Percentiles rank a stretch among this genome's conserved stretches.
Evolutionary conservation across 2,113 vertebrate genomes (phyloP).

Genomic region (Podilymbus podiceps): DNA sequence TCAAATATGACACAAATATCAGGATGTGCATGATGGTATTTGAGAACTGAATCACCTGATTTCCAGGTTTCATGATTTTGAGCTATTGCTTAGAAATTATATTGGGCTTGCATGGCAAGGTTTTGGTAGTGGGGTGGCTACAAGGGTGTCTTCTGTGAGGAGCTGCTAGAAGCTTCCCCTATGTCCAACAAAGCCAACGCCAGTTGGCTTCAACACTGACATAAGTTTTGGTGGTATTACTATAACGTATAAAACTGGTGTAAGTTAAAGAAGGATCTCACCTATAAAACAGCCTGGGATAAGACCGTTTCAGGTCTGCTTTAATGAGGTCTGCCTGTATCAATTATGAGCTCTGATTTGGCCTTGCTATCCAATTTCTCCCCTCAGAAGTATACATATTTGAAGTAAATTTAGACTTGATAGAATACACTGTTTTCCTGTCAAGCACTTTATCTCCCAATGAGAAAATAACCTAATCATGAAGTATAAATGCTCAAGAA

Average conservation of each 20-base stretch:
- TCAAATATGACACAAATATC: neutral
- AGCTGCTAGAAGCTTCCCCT: too few relatives aligned
- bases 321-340: neutral
- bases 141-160: too few relatives aligned
- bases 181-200: too few relatives aligned
- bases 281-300: neutral
- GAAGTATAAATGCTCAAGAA: neutral
- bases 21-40: neutral
- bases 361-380: neutral
- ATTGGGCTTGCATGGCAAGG: too few relatives aligned
- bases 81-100: neutral
- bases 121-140: too few relatives aligned
- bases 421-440: neutral
- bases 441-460: neutral
- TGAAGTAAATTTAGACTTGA: neutral
- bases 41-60: neutral
- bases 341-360: neutral
- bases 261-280: neutral
- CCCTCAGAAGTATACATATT: neutral
- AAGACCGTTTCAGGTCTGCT: neutral
- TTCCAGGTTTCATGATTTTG: neutral
- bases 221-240: neutral
- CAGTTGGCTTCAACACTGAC: neutral
- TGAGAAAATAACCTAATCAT: neutral
- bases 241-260: neutral